Evolutionary conservation across 2,113 vertebrate genomes (phyloP).

Genomic region (Myodes glareolus): DNA sequence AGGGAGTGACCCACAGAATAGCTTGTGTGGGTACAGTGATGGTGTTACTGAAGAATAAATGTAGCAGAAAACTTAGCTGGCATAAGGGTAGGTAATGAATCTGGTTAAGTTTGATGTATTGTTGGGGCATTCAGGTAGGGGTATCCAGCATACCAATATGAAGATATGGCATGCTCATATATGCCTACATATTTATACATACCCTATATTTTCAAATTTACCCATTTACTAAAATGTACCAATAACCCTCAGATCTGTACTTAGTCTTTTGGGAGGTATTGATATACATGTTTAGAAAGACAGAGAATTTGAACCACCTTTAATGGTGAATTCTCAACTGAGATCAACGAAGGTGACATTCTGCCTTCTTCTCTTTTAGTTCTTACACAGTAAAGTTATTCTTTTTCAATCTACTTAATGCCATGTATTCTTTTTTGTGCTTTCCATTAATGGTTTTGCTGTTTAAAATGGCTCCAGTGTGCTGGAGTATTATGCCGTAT

Average conservation of each 20-base stretch:
- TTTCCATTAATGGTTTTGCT: not conserved
- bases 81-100: not conserved
- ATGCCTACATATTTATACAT: not conserved
- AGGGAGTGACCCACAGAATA: not conserved
- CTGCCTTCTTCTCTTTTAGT: conserved; percentile 30
- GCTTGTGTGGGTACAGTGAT: not conserved
- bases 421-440: conserved; percentile 7
- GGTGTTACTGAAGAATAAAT: not conserved
- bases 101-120: conserved; percentile 4
- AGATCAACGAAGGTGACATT: not conserved
- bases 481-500: not conserved
- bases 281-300: not conserved
- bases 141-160: not conserved
- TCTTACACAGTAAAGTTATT: not conserved
- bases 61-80: not conserved
- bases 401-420: not conserved
- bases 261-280: not conserved
- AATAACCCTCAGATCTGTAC: not conserved
- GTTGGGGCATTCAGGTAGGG: not conserved
- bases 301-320: not conserved
- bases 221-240: not conserved
- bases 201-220: not conserved
- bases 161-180: not conserved
- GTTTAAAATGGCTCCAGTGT: not conserved
- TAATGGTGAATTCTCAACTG: not conserved